Evolutionary conservation across 2,888 invertebrate genomes (phyloP).

Genomic region (Fragum whitleyi): DNA sequence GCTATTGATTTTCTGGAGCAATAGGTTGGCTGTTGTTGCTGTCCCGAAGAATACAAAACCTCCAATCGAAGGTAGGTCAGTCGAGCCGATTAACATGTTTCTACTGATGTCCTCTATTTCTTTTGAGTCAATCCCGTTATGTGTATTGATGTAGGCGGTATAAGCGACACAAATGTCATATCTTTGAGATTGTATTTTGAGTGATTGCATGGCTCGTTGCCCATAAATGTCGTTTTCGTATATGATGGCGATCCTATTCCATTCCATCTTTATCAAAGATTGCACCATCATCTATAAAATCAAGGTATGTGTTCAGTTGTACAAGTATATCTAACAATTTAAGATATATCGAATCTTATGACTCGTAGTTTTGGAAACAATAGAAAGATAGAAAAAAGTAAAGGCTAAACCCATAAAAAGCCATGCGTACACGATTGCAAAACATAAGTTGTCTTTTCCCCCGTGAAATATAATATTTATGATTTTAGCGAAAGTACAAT

Average conservation of each 20-base stretch:
- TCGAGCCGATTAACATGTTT: slow-evolving; percentile 24
- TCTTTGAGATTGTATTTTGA: slow-evolving; percentile 34
- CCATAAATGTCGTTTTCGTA: slow-evolving; percentile 68
- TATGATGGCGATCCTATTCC: slow-evolving; percentile 72
- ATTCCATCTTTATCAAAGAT: slow-evolving; percentile 58
- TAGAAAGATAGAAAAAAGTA: too few relatives aligned
- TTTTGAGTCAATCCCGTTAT: slow-evolving; percentile 3
- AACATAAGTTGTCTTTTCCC: too few relatives aligned
- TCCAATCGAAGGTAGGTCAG: not conserved
- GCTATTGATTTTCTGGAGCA: slow-evolving; percentile 30
- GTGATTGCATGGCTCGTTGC: slow-evolving; percentile 25
- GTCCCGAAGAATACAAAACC: slow-evolving; percentile 45
- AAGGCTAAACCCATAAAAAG: too few relatives aligned
- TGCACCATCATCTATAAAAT: slow-evolving; percentile 61
- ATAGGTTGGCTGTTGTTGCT: slow-evolving; percentile 16
- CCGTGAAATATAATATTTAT: too few relatives aligned
- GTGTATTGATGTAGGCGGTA: slow-evolving; percentile 15
- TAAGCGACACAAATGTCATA: slow-evolving; percentile 59
- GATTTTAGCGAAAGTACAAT: too few relatives aligned
- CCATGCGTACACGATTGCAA: too few relatives aligned
- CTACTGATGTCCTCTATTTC: slow-evolving; percentile 26
- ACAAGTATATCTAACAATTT: not conserved
- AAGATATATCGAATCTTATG: not conserved
- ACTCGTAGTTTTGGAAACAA: too few relatives aligned
- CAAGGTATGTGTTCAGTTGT: too few relatives aligned